Base-by-base conservation (phyloP, 2,113 vertebrate genomes). In the Cepphus grylle region DNA sequence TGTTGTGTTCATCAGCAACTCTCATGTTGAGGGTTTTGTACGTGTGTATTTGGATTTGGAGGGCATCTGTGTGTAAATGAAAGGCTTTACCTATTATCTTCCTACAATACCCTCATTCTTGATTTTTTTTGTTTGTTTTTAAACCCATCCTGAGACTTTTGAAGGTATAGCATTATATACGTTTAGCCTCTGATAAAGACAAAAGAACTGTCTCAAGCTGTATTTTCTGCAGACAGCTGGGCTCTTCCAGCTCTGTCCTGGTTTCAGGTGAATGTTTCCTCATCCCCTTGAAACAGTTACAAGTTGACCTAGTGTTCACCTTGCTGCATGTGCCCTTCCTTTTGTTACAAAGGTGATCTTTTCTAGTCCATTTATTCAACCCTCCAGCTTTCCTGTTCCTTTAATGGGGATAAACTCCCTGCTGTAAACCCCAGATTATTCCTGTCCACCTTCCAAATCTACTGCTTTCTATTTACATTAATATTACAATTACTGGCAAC, bases 281-380 rank as follows among this genome's bases (percentile, higher is more conserved):
- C 11, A 61, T 56, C 20, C 29, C 14, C 13, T 88, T 1, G 4
- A 76, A 95, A 72, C 22, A 82, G 71, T 80, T 65, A 55, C 12
- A 61, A 40, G 50, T 21, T 88, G 62, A 86, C 76, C 76, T 76
- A 8, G 13, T 38, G 62, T 72, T 94, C 79, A 83, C 67, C 82
- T 81, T 90, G 58, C 58, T 86, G 71, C 34, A 34, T 29, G 42
- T 63, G 49, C 49, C 45, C 66, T 92, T 88, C 38, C 62, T 80
- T 72, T 92, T 77, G 88, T 73, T 86, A 65, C 62, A 77, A 47
- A 82, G 43, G 25, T 81, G 67, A 85, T 87, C 29, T 93, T 87
- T 86, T 69, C 78, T 82, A 92, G 53, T 61, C 81, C 81, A 74
- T 81, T 91, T 93, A 91, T 93, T 81, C 74, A 87, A 50, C 42